Percentiles rank a stretch among this genome's conserved stretches.
Evolutionary conservation across 2,113 vertebrate genomes (phyloP).

Genomic region (Strigops habroptila): DNA sequence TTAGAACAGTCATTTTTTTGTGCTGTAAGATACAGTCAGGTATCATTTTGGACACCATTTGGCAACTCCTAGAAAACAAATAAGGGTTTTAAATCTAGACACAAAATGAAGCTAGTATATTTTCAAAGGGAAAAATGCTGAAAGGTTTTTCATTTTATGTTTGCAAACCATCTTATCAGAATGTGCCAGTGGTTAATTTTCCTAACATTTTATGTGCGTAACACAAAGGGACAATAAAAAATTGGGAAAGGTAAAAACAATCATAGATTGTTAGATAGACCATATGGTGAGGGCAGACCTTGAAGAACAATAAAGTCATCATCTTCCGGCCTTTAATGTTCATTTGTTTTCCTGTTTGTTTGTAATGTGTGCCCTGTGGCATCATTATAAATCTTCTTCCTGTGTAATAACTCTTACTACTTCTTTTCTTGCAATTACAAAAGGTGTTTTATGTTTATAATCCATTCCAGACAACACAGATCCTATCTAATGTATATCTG

Average conservation of each 20-base stretch:
- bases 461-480: not conserved
- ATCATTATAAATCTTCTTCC: conserved; percentile 42
- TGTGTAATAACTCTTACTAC: conserved; percentile 9
- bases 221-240: conserved; percentile 2
- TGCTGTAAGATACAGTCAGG: not conserved
- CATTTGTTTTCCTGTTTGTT: conserved; percentile 40
- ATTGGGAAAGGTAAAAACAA: conserved; percentile 28
- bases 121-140: not conserved
- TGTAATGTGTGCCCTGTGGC: conserved; percentile 26
- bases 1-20: not conserved
- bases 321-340: conserved; percentile 36
- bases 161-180: conserved; percentile 15
- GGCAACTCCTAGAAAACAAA: not conserved
- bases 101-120: not conserved
- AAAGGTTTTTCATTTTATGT: not conserved
- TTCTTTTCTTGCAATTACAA: conserved; percentile 32
- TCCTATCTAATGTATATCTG: conserved; percentile 24
- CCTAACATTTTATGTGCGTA: conserved; percentile 6
- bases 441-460: conserved; percentile 35
- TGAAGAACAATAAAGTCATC: conserved; percentile 38
- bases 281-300: conserved; percentile 50
- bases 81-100: not conserved
- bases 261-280: conserved; percentile 6
- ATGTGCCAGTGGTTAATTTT: conserved; percentile 28
- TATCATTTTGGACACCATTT: not conserved